Percentiles rank a stretch among this genome's conserved stretches.
These are phyloP conservation scores for Coregonus sp. DNA, from an alignment of 2,797 vertebrate species.

Conservation along the genomic window DNA sequence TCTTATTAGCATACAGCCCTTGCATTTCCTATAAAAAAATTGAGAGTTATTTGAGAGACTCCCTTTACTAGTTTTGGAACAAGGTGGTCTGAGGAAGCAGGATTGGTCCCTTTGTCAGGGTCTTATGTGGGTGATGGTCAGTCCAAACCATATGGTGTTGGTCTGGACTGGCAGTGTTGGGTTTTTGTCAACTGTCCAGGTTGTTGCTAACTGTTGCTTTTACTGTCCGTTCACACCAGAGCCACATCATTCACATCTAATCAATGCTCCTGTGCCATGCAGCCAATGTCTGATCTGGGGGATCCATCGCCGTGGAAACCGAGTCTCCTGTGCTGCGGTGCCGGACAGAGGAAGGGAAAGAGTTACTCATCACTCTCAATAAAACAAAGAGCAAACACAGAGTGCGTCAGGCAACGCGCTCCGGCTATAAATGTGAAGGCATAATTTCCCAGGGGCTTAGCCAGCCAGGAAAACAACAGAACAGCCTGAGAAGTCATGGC, in stretches of 20 bases:
- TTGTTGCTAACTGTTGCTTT: conserved; percentile 30
- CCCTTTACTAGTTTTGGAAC: neutral
- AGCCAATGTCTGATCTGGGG: conserved; percentile 61
- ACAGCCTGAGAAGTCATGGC: neutral
- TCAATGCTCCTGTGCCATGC: conserved; percentile 38
- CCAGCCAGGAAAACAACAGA: conserved; percentile 54
- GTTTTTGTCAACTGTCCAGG: neutral
- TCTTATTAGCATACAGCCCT: too few relatives aligned
- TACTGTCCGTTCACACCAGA: conserved; percentile 43
- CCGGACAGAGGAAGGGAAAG: conserved; percentile 80
- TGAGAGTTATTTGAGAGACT: too few relatives aligned
- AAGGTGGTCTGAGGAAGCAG: neutral
- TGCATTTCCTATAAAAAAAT: too few relatives aligned
- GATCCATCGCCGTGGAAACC: conserved; percentile 77
- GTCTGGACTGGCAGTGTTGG: neutral
- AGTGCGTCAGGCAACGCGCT: conserved; percentile 71
- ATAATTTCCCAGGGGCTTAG: conserved; percentile 62
- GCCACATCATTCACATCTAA: conserved; percentile 29
- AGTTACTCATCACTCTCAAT: conserved; percentile 85
- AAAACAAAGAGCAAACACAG: conserved; percentile 80
- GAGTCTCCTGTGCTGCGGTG: conserved; percentile 54
- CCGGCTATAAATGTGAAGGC: conserved; percentile 74
- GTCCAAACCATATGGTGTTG: neutral
- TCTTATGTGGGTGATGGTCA: neutral
- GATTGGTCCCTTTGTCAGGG: neutral